Percentiles rank a stretch among this genome's conserved stretches.
phyloP scores from a whole-genome alignment of 2,113 vertebrate species.

The Tyrannus savana region DNA sequence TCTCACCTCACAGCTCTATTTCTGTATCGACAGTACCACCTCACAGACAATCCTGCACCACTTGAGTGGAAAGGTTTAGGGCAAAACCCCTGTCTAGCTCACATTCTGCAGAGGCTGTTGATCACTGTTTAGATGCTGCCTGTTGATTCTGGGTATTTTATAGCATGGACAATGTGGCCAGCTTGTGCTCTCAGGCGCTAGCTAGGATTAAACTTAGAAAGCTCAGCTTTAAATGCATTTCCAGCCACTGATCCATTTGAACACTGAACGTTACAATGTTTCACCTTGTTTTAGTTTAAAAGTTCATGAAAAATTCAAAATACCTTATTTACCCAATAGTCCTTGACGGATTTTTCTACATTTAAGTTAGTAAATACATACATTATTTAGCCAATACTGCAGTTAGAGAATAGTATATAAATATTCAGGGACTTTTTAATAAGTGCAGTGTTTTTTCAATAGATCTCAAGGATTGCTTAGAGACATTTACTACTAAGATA shows the following conservation, averaged over 20 bases:
- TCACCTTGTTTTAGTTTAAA: conserved; percentile 64
- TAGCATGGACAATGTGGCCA: not conserved
- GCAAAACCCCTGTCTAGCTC: not conserved
- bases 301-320: conserved; percentile 70
- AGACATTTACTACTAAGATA: conserved; percentile 14
- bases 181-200: not conserved
- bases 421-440: conserved; percentile 60
- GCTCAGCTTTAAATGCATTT: conserved; percentile 26
- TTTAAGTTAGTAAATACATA: conserved; percentile 57
- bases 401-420: conserved; percentile 42
- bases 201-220: not conserved
- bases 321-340: conserved; percentile 59
- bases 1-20: not conserved
- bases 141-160: not conserved
- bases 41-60: not conserved
- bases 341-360: conserved; percentile 41
- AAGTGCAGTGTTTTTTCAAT: conserved; percentile 50
- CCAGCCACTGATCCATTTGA: conserved; percentile 46
- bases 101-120: not conserved
- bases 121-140: not conserved
- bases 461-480: conserved; percentile 27
- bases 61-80: not conserved
- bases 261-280: conserved; percentile 26
- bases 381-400: conserved; percentile 59
- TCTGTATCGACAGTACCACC: not conserved